These are phyloP conservation scores for Kryptopterus vitreolus DNA, from an alignment of 2,797 vertebrate species.

Conservation along the genomic window DNA sequence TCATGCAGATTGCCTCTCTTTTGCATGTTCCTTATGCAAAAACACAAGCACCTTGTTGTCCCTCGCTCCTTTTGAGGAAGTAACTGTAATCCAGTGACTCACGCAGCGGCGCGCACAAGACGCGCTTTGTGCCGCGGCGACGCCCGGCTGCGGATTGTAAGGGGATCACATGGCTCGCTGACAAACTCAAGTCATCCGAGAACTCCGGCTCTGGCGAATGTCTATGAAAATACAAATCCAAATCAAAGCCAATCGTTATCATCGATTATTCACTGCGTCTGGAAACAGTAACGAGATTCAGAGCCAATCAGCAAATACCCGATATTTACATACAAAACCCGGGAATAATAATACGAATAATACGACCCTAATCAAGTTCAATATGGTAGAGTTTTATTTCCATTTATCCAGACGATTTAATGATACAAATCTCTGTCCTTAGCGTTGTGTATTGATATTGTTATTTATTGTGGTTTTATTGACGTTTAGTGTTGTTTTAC, in stretches of 20 bases:
- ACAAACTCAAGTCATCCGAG: not conserved
- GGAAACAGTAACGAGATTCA: no score
- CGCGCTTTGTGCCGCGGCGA: not conserved
- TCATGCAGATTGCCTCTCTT: conserved; percentile 63
- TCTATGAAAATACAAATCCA: conserved; percentile 26
- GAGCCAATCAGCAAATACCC: no score
- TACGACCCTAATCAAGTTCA: no score
- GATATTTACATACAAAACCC: no score
- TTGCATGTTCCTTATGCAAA: conserved; percentile 13
- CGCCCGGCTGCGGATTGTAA: conserved; percentile 3
- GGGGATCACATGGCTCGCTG: conserved; percentile 56
- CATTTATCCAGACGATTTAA: no score
- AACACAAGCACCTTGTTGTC: conserved; percentile 15
- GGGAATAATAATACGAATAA: no score
- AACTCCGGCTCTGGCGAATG: not conserved
- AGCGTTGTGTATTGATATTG: no score
- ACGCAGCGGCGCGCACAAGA: not conserved
- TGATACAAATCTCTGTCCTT: no score
- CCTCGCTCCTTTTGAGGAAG: not conserved
- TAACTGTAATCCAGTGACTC: not conserved
- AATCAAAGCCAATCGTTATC: not conserved
- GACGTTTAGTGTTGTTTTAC: no score
- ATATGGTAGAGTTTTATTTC: no score
- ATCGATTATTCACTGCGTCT: conserved; percentile 38
- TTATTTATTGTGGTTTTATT: no score